A percentile compares a stretch with the other conserved stretches of the same genome.
These are phyloP conservation scores for Xestoiulus laeticollis DNA, from an alignment of 2,888 invertebrate genomes.

Conservation along the genomic window DNA sequence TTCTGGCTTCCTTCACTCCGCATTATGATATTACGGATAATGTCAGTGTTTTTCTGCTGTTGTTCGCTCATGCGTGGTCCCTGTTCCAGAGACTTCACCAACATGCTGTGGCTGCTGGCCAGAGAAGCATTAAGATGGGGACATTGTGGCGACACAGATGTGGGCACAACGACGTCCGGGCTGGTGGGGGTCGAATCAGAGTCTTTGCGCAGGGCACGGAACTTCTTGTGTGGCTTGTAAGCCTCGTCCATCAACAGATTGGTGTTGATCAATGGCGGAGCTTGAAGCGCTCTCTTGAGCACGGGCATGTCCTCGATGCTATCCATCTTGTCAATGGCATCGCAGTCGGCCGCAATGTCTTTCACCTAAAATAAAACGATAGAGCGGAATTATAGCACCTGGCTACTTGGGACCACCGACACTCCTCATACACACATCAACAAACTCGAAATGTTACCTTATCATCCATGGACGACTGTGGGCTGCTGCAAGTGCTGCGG, in stretches of 20 bases:
- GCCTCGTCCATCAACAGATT: constrained; percentile 89
- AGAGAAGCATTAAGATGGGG: constrained; percentile 59
- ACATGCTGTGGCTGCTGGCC: constrained; percentile 67
- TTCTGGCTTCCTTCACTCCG: constrained; percentile 65
- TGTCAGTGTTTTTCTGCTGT: constrained; percentile 89
- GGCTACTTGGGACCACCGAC: background rate
- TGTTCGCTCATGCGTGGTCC: constrained; percentile 94
- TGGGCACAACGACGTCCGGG: background rate
- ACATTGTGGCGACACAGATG: constrained; percentile 2
- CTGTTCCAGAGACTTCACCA: constrained; percentile 89
- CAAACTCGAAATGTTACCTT: constrained; percentile 70
- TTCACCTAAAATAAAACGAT: background rate
- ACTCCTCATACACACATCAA: constrained; percentile 48
- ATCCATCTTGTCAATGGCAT: constrained; percentile 69
- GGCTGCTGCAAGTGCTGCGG: constrained; percentile 83
- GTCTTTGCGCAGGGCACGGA: constrained; percentile 69
- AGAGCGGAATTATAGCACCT: background rate
- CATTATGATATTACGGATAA: constrained; percentile 92
- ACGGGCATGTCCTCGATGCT: constrained; percentile 90
- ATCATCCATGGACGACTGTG: constrained; percentile 68
- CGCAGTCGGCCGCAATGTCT: constrained; percentile 52
- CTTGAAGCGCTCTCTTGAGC: constrained; percentile 88
- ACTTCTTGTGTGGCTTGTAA: constrained; percentile 95
- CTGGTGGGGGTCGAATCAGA: constrained; percentile 46
- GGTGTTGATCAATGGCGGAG: constrained; percentile 89